phyloP scores from a whole-genome alignment of 2,888 invertebrate species.

The Agrochola lychnidis region DNA sequence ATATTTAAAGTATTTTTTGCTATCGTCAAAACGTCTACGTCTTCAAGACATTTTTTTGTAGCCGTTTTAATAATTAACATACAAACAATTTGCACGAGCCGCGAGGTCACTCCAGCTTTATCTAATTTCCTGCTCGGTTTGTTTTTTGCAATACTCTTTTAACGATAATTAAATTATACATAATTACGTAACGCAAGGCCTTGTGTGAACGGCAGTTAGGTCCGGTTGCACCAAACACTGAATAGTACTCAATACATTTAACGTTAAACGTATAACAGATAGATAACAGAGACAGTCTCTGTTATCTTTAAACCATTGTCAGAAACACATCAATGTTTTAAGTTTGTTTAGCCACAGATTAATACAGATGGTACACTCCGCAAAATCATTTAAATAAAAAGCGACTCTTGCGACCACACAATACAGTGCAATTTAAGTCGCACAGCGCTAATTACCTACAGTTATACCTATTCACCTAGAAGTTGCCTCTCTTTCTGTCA shows the following conservation, averaged over 20 bases:
- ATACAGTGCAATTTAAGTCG: too few relatives aligned
- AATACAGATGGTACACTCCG: too few relatives aligned
- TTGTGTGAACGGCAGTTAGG: constrained; percentile 38
- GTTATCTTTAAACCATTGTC: background rate
- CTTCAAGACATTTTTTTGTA: constrained; percentile 12
- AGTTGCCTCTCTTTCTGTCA: too few relatives aligned
- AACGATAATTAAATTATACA: constrained; percentile 24
- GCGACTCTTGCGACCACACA: too few relatives aligned
- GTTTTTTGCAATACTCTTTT: constrained; percentile 23
- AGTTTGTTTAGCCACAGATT: background rate
- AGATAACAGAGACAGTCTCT: background rate
- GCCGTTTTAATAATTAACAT: constrained; percentile 31
- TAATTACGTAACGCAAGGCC: constrained; percentile 40
- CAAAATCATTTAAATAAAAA: too few relatives aligned
- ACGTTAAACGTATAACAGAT: background rate
- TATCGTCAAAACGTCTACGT: constrained; percentile 14
- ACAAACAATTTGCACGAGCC: background rate
- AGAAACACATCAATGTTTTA: background rate
- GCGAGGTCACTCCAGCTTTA: constrained; percentile 35
- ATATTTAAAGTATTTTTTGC: background rate
- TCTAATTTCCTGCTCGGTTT: constrained; percentile 52
- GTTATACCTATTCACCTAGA: too few relatives aligned
- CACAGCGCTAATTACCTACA: too few relatives aligned
- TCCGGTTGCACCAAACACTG: background rate
- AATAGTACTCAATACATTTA: background rate